Evolutionary conservation across 2,888 invertebrate genomes (phyloP).

Genomic region (Tuberolachnus salignus): DNA sequence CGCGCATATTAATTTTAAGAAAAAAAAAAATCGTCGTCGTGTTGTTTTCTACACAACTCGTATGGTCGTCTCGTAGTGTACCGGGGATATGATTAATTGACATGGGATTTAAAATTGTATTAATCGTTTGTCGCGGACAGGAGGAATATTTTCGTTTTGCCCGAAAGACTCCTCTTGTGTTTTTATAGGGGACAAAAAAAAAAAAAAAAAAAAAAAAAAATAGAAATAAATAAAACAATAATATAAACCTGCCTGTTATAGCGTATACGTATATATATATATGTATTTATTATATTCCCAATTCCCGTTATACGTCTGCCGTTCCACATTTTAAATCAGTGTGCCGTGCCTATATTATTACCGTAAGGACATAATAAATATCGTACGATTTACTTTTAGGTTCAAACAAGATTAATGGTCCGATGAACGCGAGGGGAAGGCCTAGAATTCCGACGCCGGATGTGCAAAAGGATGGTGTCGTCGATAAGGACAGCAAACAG

Average conservation of each 20-base stretch:
- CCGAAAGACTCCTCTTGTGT: slow-evolving; percentile 11
- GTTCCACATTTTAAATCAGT: slow-evolving; percentile 53
- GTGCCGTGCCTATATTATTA: background rate
- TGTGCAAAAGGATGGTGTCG: slow-evolving; percentile 73
- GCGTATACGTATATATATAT: background rate
- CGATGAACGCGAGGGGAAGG: slow-evolving; percentile 75
- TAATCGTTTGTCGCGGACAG: too few relatives aligned
- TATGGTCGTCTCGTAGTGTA: background rate
- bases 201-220: too few relatives aligned
- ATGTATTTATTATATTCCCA: background rate
- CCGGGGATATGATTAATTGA: background rate
- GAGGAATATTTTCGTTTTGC: background rate
- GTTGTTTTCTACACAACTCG: too few relatives aligned
- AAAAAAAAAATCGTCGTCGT: too few relatives aligned
- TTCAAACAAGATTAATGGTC: slow-evolving; percentile 74
- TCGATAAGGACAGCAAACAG: slow-evolving; percentile 45
- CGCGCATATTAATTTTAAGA: too few relatives aligned
- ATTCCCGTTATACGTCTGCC: slow-evolving; percentile 41
- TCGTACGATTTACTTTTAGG: slow-evolving; percentile 63
- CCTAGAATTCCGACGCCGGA: slow-evolving; percentile 90
- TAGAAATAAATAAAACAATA: too few relatives aligned
- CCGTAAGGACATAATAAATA: slow-evolving; percentile 23
- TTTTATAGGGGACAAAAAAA: too few relatives aligned
- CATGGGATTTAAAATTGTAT: too few relatives aligned
- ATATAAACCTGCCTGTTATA: too few relatives aligned